Percentiles rank a stretch among this genome's conserved stretches.
Conservation (phyloP, 2,113 vertebrate species). For the Sinocyclocheilus grahami region DNA sequence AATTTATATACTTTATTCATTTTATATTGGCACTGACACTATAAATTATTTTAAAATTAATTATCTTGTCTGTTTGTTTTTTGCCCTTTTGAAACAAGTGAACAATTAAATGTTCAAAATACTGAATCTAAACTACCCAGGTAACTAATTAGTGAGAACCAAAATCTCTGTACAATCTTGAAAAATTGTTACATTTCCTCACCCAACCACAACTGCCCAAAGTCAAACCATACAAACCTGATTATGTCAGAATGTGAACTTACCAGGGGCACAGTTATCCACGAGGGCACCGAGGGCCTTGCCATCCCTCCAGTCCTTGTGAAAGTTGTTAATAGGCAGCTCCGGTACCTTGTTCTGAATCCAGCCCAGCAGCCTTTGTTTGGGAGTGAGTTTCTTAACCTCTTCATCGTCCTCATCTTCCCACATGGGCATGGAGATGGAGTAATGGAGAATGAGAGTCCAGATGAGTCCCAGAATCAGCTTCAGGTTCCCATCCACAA, state of each 20-base stretch:
- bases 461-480: constrained; percentile 94
- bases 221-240: background rate
- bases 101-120: background rate
- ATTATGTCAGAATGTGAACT: constrained; percentile 44
- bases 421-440: constrained; percentile 98
- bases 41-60: background rate
- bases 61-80: background rate
- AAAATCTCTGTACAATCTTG: background rate
- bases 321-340: constrained; percentile 93
- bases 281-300: constrained; percentile 92
- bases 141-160: background rate
- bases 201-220: background rate
- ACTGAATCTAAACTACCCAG: no score
- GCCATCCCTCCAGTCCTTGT: constrained; percentile 90
- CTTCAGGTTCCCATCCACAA: constrained; percentile 95
- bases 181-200: background rate
- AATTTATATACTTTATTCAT: background rate
- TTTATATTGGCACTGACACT: background rate
- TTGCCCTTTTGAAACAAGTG: background rate
- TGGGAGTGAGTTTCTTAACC: constrained; percentile 87
- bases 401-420: constrained; percentile 72
- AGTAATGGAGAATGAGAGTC: constrained; percentile 96
- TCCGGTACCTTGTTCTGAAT: constrained; percentile 96
- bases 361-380: constrained; percentile 93
- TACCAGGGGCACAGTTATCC: constrained; percentile 91